phyloP scores from a whole-genome alignment of 1,140 invertebrate genomes.

The Colletes latitarsis region DNA sequence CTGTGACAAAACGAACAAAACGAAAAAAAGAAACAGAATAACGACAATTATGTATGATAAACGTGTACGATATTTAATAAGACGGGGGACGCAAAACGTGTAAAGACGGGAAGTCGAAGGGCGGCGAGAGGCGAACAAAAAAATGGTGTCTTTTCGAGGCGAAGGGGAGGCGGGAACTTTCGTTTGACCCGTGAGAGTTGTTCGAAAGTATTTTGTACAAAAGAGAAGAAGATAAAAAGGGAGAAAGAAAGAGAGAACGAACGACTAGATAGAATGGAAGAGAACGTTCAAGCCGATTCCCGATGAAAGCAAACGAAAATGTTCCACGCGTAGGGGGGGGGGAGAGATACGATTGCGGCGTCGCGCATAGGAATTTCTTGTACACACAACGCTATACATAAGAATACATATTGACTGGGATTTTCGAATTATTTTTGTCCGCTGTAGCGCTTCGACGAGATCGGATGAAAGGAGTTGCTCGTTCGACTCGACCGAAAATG shows the following conservation, averaged over 20 bases:
- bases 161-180: slow-evolving; percentile 2
- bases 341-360: neutral
- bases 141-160: neutral
- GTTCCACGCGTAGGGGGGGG: slow-evolving; percentile 22
- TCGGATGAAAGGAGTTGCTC: slow-evolving; percentile 4
- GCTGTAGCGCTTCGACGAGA: slow-evolving; percentile 48
- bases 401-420: slow-evolving; percentile 56
- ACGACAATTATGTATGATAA: slow-evolving; percentile 66
- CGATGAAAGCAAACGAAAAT: slow-evolving; percentile 18
- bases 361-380: slow-evolving; percentile 51
- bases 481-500: neutral
- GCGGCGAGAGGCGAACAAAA: neutral
- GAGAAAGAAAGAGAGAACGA: neutral
- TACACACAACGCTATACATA: slow-evolving; percentile 54
- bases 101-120: neutral
- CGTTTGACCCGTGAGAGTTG: slow-evolving; percentile 12
- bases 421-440: slow-evolving; percentile 69
- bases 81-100: neutral
- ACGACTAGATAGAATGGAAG: neutral
- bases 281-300: slow-evolving; percentile 6
- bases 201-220: slow-evolving; percentile 62
- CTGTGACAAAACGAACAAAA: slow-evolving; percentile 47
- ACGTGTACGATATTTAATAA: slow-evolving; percentile 66
- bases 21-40: neutral
- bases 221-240: slow-evolving; percentile 3